Evolutionary conservation across 2,888 invertebrate genomes (phyloP), one percentile per base, ranked within the genome.

Genomic region (Ormia ochracea): DNA sequence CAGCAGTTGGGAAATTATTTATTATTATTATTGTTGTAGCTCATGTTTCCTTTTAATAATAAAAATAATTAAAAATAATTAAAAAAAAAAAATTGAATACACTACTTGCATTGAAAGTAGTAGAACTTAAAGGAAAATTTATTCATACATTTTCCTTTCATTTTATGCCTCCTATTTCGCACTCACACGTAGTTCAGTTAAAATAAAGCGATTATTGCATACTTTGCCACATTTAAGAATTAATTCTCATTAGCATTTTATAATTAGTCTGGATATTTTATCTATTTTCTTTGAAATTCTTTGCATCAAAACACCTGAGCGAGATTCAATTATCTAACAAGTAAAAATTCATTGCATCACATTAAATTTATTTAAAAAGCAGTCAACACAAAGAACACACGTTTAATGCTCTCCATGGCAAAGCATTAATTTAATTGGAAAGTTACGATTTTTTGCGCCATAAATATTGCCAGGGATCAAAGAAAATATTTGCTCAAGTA

Each of bases 211-310:
- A 9, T 31, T n/a, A n/a, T 38, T n/a, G n/a, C n/a, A 14, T 38
- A 9, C n/a, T 38, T n/a, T n/a, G n/a, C 38, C 14, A 45, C 21
- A 10, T 7, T 4, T 45, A 19, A 45, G 17, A 45, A 21, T 45
- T 21, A 45, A 45, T 12, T 12, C 66, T 43, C 41, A 66, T 66
- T 66, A 54, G 41, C 54, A 66, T 54, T 66, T 66, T 43, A 43
- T 66, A 66, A 66, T 54, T 54, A 14, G 31, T 54, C 43, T 54
- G 28, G 2, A 17, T 50, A n/a, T 66, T 31, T 41, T 14, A 14
- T 6, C 4, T 14, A 21, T 48, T 66, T 1, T 2, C 4, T 28
- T 9, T 28, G 4, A 14, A 28, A 54, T 66, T 43, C 3, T 43
- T 54, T 52, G 1, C 6, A 10, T 5, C 7, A 5, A 9, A 14